phyloP scores from a whole-genome alignment of 2,113 vertebrate genomes.

The Syngnathoides biaculeatus region DNA sequence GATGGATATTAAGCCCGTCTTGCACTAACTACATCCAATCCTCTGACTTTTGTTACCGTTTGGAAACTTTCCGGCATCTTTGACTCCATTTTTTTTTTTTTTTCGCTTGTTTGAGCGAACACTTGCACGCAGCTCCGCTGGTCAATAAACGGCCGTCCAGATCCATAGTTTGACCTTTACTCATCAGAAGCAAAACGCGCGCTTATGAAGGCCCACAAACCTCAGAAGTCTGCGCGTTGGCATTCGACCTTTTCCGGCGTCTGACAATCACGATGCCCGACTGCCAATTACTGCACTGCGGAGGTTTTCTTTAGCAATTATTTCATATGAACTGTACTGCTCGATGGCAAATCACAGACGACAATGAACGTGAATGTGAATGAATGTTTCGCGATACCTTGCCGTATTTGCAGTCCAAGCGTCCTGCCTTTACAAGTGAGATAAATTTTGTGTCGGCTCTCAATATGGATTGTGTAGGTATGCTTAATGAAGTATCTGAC shows the following conservation, averaged over 20 bases:
- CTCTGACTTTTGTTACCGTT: not conserved
- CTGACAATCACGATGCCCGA: not conserved
- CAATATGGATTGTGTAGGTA: not conserved
- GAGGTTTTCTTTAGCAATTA: slow-evolving; percentile 36
- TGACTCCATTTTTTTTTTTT: slow-evolving; percentile 21
- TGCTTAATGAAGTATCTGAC: not conserved
- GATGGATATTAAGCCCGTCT: no score
- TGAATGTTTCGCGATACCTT: not conserved
- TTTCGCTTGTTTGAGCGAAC: slow-evolving; percentile 1
- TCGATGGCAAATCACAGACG: slow-evolving; percentile 38
- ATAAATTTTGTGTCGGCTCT: not conserved
- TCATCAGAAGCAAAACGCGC: slow-evolving; percentile 23
- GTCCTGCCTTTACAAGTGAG: not conserved
- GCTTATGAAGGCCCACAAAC: slow-evolving; percentile 23
- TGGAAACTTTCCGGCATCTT: slow-evolving; percentile 2
- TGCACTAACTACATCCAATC: not conserved
- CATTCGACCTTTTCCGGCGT: slow-evolving; percentile 39
- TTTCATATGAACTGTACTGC: slow-evolving; percentile 28
- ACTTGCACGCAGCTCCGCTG: not conserved
- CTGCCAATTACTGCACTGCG: slow-evolving; percentile 1
- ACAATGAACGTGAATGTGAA: not conserved
- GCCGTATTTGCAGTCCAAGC: no score
- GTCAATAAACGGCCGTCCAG: not conserved
- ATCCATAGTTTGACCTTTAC: slow-evolving; percentile 7
- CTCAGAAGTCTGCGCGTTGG: slow-evolving; percentile 8